Evolutionary conservation across 92 coral and sea anemone species (phyloP).

Genomic region (Actinostola sp.): DNA sequence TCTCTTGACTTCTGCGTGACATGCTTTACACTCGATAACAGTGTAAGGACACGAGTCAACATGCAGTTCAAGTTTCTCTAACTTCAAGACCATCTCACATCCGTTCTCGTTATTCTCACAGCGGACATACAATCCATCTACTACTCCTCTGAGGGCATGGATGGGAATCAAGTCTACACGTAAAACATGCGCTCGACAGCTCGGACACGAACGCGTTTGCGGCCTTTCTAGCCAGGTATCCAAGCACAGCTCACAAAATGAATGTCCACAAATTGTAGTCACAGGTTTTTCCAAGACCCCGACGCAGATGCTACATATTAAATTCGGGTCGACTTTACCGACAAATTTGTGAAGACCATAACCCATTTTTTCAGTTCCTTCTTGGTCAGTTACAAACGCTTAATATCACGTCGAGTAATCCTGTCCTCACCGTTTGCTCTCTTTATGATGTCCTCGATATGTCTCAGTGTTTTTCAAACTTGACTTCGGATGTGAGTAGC

Average conservation of each 20-base stretch:
- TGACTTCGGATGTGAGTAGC: slow-evolving; percentile 33
- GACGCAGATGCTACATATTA: slow-evolving; percentile 94
- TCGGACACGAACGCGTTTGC: slow-evolving; percentile 79
- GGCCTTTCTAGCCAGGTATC: slow-evolving; percentile 94
- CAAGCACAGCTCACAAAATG: slow-evolving; percentile 88
- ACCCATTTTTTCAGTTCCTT: slow-evolving; percentile 65
- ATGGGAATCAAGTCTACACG: slow-evolving; percentile 80
- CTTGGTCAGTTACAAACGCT: not conserved
- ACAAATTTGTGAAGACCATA: slow-evolving; percentile 85
- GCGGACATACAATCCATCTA: slow-evolving; percentile 78
- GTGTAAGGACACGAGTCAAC: slow-evolving; percentile 78
- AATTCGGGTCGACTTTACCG: slow-evolving; percentile 86
- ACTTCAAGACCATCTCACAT: slow-evolving; percentile 87
- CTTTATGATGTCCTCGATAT: not conserved
- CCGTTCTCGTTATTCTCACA: slow-evolving; percentile 93
- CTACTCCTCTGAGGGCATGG: slow-evolving; percentile 89
- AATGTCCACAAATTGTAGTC: slow-evolving; percentile 95
- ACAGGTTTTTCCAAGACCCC: slow-evolving; percentile 92
- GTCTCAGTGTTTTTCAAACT: slow-evolving; percentile 3
- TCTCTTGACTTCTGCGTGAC: slow-evolving; percentile 75
- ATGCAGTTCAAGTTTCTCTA: slow-evolving; percentile 76
- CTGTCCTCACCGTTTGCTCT: not conserved
- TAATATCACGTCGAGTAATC: not conserved
- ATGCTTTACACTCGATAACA: slow-evolving; percentile 82
- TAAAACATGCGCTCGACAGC: slow-evolving; percentile 76